Percentiles rank a stretch among this genome's conserved stretches.
Conservation (phyloP, 2,797 vertebrate genomes). For the Cirrhinus molitorella region DNA sequence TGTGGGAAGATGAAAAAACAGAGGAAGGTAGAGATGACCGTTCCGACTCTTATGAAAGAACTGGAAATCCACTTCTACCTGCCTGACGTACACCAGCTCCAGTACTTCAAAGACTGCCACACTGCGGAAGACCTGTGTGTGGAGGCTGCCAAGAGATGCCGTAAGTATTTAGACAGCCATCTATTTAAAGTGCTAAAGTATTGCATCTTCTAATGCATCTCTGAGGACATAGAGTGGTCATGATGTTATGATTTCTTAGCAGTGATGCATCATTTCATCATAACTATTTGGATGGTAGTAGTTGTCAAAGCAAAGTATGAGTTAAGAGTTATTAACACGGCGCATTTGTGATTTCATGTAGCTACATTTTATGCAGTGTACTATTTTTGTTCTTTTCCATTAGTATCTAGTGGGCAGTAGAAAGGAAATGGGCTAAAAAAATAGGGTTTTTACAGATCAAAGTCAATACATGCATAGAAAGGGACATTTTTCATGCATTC, state of each 20-base stretch:
- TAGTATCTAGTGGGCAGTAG: not conserved
- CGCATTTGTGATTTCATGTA: not conserved
- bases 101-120: conserved; percentile 81
- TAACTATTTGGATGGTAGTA: not conserved
- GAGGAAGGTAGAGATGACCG: conserved; percentile 77
- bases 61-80: conserved; percentile 90
- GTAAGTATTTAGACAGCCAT: conserved; percentile 73
- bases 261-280: conserved; percentile 16
- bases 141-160: conserved; percentile 87
- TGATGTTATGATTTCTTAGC: not conserved
- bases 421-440: not conserved
- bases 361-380: not conserved
- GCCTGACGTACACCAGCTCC: conserved; percentile 78
- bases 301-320: conserved; percentile 8
- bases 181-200: not conserved
- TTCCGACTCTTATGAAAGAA: conserved; percentile 78
- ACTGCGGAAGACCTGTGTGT: conserved; percentile 90
- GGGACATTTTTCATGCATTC: not conserved
- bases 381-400: not conserved
- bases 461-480: not conserved
- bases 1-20: conserved; percentile 94
- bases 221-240: not conserved
- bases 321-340: not conserved
- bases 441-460: not conserved
- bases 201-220: not conserved